Evolutionary conservation across 64 coral and sea anemone species (phyloP).

Genomic region (Trachythela sp.): DNA sequence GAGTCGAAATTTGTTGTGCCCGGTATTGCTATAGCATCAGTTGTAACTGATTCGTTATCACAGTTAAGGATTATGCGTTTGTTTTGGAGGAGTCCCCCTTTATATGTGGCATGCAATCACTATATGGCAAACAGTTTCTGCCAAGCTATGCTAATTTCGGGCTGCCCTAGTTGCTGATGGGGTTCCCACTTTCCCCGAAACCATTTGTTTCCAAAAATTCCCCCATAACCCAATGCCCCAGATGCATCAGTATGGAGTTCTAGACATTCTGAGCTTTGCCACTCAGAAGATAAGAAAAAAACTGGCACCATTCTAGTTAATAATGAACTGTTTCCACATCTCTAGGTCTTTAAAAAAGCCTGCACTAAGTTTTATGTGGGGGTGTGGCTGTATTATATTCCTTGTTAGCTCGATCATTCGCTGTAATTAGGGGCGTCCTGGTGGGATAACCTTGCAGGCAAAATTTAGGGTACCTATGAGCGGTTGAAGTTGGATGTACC

Average conservation of each 20-base stretch:
- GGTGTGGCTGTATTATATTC: neutral
- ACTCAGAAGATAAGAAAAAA: slow-evolving; percentile 23
- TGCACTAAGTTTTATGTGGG: neutral
- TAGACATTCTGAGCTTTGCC: neutral
- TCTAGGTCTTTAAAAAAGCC: no score
- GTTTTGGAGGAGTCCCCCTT: neutral
- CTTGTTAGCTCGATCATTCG: neutral
- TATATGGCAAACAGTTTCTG: slow-evolving; percentile 12
- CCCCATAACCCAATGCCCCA: no score
- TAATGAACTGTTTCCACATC: slow-evolving; percentile 36
- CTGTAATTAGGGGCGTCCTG: neutral
- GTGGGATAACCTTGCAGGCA: no score
- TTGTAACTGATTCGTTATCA: no score
- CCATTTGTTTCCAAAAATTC: neutral
- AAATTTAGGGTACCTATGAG: no score
- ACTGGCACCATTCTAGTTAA: slow-evolving; percentile 8
- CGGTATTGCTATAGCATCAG: no score
- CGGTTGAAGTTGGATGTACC: no score
- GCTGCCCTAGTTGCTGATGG: no score
- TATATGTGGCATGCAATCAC: slow-evolving; percentile 5
- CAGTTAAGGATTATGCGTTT: no score
- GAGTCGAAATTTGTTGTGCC: no score
- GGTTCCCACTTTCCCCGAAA: neutral
- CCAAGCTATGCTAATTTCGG: neutral
- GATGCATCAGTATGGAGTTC: neutral